Base-by-base conservation (phyloP, 2,888 invertebrate species). In the Platynereis dumerilii region DNA sequence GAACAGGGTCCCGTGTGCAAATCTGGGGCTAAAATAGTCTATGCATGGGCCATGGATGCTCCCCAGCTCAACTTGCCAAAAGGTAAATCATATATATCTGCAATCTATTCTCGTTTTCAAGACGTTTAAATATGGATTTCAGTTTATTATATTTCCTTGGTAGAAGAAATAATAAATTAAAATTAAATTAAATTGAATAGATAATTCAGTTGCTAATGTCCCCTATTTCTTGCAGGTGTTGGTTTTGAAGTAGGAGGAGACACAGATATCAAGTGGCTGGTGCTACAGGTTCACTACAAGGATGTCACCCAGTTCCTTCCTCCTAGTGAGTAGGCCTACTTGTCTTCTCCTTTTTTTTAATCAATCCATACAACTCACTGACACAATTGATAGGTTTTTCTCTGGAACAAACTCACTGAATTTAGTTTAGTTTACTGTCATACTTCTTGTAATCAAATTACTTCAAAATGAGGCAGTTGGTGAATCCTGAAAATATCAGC, bases 41-140 rank as follows among this genome's bases (percentile, higher is more conserved):
- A 87, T 76, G 88, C 88, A 2, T 88, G 88, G 88, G 88, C 88
- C 1, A 85, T 87, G 82, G 88, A 88, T 76, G 88, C 88, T 0
- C 87, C 87, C 1, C 78, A 86, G 28, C 84, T 88, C 1, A 75
- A 75, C 15, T 80, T 89, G 3, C 88, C 88, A 0, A 69, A 82
- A 69, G 84, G 84, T 83, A 71, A 62, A 64, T 28, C 2, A 5
- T 3, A 57, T 26, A 57, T n/a, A 27, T 34, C 34, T 34, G 34
- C 34, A 5, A 34, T 34, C 5, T 34, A 34, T 34, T 34, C 5
- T 34, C 7, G 12, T 34, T 7, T 7, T 34, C 34, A 12, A 34
- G 34, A 34, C 34, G 12, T 34, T 34, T 34, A 5, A 34, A 34
- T 34, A 34, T n/a, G n/a, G n/a, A n/a, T 34, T 34, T 34, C 34